These are phyloP conservation scores for Sesamia inferens DNA, from an alignment of 2,888 invertebrate species.

Conservation along the genomic window DNA sequence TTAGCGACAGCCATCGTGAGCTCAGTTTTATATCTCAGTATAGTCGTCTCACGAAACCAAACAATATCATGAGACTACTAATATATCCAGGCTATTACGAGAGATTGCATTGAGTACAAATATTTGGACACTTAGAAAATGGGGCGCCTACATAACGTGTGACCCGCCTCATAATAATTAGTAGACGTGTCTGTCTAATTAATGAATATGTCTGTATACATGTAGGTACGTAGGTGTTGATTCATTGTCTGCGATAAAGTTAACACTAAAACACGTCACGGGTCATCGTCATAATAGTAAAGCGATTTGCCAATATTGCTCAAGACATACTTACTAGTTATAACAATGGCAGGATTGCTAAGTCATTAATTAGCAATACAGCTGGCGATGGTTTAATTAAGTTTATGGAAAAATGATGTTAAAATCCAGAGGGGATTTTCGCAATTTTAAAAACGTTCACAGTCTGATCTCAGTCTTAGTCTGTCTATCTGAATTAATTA, in stretches of 20 bases:
- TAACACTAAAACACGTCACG: conserved; percentile 6
- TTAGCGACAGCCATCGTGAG: neutral
- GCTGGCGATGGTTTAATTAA: neutral
- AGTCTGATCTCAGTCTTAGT: too few relatives aligned
- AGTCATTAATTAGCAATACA: too few relatives aligned
- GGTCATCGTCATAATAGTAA: conserved; percentile 4
- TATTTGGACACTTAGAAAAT: conserved; percentile 50
- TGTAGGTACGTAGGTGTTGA: conserved; percentile 25
- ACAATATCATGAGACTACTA: conserved; percentile 1
- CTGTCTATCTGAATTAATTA: too few relatives aligned
- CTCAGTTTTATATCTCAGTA: neutral
- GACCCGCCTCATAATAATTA: conserved; percentile 45
- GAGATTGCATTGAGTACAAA: conserved; percentile 37
- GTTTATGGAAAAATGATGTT: too few relatives aligned
- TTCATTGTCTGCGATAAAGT: conserved; percentile 18
- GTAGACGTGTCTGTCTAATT: conserved; percentile 46
- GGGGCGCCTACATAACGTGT: conserved; percentile 17
- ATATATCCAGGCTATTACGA: neutral
- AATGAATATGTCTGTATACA: conserved; percentile 18
- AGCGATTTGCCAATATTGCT: conserved; percentile 5
- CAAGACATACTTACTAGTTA: neutral
- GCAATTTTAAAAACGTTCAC: too few relatives aligned
- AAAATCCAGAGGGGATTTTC: too few relatives aligned
- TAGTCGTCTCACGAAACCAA: neutral
- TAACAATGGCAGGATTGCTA: neutral